Conservation (phyloP, 1,140 invertebrate species). For the Habropoda laboriosa region DNA sequence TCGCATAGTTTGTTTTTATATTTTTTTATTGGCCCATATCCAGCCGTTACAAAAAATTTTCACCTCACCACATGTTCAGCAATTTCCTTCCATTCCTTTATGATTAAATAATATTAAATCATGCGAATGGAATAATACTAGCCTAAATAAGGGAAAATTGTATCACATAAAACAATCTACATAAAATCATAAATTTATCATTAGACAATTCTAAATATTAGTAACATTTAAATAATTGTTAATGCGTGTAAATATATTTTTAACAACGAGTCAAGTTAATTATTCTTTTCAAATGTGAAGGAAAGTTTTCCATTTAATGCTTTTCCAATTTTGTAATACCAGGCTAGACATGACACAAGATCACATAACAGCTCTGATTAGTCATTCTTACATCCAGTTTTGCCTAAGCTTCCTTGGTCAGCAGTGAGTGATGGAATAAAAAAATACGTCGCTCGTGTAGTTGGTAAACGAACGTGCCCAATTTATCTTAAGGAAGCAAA, state of each 20-base stretch:
- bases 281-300: conserved; percentile 49
- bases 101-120: conserved; percentile 54
- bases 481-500: conserved; percentile 50
- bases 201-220: conserved; percentile 7
- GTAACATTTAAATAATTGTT: conserved; percentile 34
- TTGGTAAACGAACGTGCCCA: conserved; percentile 16
- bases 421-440: conserved; percentile 44
- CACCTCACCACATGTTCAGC: conserved; percentile 54
- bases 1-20: conserved; percentile 37
- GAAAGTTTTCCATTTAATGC: conserved; percentile 41
- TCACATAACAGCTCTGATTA: conserved; percentile 36
- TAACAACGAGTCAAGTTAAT: conserved; percentile 25
- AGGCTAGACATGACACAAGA: conserved; percentile 31
- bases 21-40: conserved; percentile 76
- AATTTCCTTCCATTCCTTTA: conserved; percentile 52
- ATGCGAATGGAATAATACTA: conserved; percentile 61
- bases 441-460: conserved; percentile 18
- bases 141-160: conserved; percentile 60
- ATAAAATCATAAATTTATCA: conserved; percentile 36
- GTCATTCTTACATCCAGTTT: background rate
- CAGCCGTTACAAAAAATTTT: conserved; percentile 76
- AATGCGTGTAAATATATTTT: conserved; percentile 33
- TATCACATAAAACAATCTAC: conserved; percentile 59
- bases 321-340: conserved; percentile 40
- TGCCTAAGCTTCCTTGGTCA: conserved; percentile 19